Base-by-base conservation (phyloP, 1,140 invertebrate genomes). In the Ctenoplectra terminalis region DNA sequence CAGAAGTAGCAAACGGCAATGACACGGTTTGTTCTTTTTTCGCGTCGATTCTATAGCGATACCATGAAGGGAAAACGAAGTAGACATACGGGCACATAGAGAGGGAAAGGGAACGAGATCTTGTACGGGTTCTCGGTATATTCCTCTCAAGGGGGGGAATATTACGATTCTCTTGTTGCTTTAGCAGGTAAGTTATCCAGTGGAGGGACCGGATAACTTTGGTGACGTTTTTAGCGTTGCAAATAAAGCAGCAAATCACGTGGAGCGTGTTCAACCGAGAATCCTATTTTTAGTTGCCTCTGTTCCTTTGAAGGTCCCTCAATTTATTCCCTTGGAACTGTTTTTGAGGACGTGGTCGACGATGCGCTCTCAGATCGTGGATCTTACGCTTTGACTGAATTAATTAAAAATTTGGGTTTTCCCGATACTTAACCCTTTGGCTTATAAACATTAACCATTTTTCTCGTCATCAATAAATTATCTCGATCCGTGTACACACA, bases 211-310 rank as follows among this genome's bases (percentile, higher is more conserved):
- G 46, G 60, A 75, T 66, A 52, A 54, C 48, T 76, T 66, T 54
- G 73, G 34, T 26, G 71, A 56, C 29, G 61, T 9, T 66, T 52
- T 50, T 40, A 67, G 40, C 56, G 61, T 66, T 34, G 58, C 31
- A 73, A 79, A 61, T 40, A 52, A 79, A 63, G 11, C 48, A 60
- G 34, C 60, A 23, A 76, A 52, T 15, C 7, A 4, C 20, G 40
- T n/a, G 23, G 11, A 2, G 20, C 54, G 34, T 46, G 71, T 40
- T 31, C 40, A 15, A 23, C 13, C 73, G 60, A 43, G 48, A 56
- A 66, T 76, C 37, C 73, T 76, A 76, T 76, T 76, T 66, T 66
- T 76, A 66, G 73, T 43, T 46, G 60, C 34, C 58, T 29, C 72
- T 74, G 72, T 29, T 54, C 73, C 73, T 76, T 76, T 75, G 60